These are phyloP conservation scores for Thecophora atra DNA, from an alignment of 2,888 invertebrate species.

Conservation along the genomic window DNA sequence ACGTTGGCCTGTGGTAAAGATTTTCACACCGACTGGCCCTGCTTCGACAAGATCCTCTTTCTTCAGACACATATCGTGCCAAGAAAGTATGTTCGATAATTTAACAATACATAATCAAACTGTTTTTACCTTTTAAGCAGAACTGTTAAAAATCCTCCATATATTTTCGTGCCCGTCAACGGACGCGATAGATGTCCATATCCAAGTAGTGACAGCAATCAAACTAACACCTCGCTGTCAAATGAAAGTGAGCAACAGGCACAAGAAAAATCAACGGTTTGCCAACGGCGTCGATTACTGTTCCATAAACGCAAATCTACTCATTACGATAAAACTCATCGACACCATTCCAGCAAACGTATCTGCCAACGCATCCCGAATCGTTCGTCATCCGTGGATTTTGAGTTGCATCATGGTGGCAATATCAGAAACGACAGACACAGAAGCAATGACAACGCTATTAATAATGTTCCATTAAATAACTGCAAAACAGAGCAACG, in stretches of 20 bases:
- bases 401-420: background rate
- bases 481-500: background rate
- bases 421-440: background rate
- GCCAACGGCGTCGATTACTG: background rate
- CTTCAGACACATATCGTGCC: slow-evolving; percentile 30
- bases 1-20: slow-evolving; percentile 8
- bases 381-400: background rate
- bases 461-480: background rate
- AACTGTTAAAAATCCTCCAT: slow-evolving; percentile 19
- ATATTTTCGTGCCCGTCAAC: background rate
- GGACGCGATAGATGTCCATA: background rate
- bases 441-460: background rate
- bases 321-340: background rate
- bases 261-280: background rate
- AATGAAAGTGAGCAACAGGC: background rate
- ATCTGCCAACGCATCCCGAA: slow-evolving; percentile 2
- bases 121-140: background rate
- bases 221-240: slow-evolving; percentile 2
- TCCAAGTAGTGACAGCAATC: slow-evolving; percentile 18
- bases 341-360: background rate
- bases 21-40: slow-evolving; percentile 30
- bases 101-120: background rate
- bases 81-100: slow-evolving; percentile 21
- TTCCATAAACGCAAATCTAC: background rate
- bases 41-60: slow-evolving; percentile 31